Percentiles rank a stretch among this genome's conserved stretches.
These are phyloP conservation scores for Decapterus maruadsi DNA, from an alignment of 2,797 vertebrate genomes.

Conservation along the genomic window DNA sequence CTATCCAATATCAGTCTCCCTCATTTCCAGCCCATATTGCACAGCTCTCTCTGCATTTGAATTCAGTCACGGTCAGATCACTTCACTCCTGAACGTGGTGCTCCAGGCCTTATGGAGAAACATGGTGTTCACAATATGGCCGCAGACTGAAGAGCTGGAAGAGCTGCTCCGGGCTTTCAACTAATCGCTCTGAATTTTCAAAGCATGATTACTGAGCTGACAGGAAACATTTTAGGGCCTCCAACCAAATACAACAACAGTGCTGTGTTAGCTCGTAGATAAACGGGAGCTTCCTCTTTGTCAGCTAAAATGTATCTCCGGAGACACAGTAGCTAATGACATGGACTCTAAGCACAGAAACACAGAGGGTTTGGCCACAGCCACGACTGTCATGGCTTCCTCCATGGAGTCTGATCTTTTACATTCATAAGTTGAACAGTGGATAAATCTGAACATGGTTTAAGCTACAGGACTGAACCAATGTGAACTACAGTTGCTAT, in stretches of 20 bases:
- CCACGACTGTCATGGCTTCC: neutral
- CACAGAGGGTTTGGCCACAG: neutral
- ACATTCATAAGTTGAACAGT: neutral
- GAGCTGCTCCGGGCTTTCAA: conserved; percentile 13
- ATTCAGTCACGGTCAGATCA: neutral
- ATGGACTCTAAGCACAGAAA: conserved; percentile 3
- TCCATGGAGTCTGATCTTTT: neutral
- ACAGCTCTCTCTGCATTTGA: conserved; percentile 7
- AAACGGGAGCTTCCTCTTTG: conserved; percentile 18
- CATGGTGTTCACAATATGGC: neutral
- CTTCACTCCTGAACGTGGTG: neutral
- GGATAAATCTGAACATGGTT: conserved; percentile 1
- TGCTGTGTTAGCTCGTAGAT: conserved; percentile 28
- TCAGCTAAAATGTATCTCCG: conserved; percentile 23
- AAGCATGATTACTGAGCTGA: conserved; percentile 31
- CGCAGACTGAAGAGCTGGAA: conserved; percentile 8
- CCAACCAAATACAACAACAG: conserved; percentile 16
- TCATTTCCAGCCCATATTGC: neutral
- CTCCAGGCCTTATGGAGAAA: conserved; percentile 1
- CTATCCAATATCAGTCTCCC: conserved; percentile 5
- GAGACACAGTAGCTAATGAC: neutral
- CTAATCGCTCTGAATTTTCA: conserved; percentile 25
- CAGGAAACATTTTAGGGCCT: conserved; percentile 9
- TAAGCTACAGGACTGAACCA: neutral
- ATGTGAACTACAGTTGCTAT: too few relatives aligned